These are phyloP conservation scores for Drosophila mojavensis DNA, from an alignment of 1,140 invertebrate species.

Conservation along the genomic window DNA sequence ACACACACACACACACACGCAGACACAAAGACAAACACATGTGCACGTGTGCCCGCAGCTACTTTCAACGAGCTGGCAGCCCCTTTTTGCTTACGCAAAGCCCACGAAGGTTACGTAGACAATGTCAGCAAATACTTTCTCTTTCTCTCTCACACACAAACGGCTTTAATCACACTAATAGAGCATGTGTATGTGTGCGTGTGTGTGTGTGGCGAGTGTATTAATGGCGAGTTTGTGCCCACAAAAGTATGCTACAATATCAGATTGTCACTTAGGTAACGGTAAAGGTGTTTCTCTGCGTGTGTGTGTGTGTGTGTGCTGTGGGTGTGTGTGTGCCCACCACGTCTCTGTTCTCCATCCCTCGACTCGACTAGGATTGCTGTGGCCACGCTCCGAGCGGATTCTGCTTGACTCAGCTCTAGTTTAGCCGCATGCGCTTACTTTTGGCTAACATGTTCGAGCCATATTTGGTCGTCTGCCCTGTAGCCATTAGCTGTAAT, in stretches of 20 bases:
- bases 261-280: constrained; percentile 39
- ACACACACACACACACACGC: constrained; percentile 6
- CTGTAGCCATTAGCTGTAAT: background rate
- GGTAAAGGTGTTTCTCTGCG: background rate
- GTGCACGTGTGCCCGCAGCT: constrained; percentile 56
- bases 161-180: constrained; percentile 31
- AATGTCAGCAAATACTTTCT: too few relatives aligned
- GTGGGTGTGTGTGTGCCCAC: background rate
- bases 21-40: background rate
- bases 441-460: constrained; percentile 9
- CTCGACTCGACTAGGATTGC: too few relatives aligned
- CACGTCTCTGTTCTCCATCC: background rate
- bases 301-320: constrained; percentile 6
- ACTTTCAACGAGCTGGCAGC: constrained; percentile 25
- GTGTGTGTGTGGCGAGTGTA: constrained; percentile 1
- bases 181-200: constrained; percentile 5
- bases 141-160: background rate
- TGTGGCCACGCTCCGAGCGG: background rate
- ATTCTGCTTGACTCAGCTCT: constrained; percentile 3
- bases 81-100: constrained; percentile 12
- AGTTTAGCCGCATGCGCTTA: constrained; percentile 8
- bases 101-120: constrained; percentile 1
- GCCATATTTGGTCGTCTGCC: background rate
- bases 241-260: constrained; percentile 54
- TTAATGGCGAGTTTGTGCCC: constrained; percentile 48